Evolutionary conservation across 2,888 invertebrate genomes (phyloP).

Genomic region (Rhingia campestris): DNA sequence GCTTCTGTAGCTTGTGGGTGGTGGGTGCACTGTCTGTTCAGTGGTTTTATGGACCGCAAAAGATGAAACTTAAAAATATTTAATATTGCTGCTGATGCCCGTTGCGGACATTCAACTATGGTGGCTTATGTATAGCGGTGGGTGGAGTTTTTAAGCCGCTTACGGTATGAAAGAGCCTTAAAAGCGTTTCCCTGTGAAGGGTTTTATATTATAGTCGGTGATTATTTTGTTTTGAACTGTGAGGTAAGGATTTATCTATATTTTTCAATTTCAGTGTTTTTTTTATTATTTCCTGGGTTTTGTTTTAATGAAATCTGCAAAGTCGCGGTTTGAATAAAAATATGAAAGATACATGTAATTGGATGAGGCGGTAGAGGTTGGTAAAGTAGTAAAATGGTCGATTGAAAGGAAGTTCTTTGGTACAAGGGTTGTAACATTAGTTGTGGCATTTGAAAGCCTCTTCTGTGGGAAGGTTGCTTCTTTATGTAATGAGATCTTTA

Average conservation of each 20-base stretch:
- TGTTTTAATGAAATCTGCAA: slow-evolving; percentile 18
- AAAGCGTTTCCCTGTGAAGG: slow-evolving; percentile 32
- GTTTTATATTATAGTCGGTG: slow-evolving; percentile 36
- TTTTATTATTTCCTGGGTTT: no score
- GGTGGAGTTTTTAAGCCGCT: slow-evolving; percentile 62
- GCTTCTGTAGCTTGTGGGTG: slow-evolving; percentile 42
- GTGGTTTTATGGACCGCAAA: slow-evolving; percentile 60
- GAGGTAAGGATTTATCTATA: slow-evolving; percentile 13
- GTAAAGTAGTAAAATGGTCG: no score
- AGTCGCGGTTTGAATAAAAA: slow-evolving; percentile 19
- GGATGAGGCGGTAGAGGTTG: neutral
- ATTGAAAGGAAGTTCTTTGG: no score
- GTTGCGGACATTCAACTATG: slow-evolving; percentile 62
- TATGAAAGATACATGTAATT: neutral
- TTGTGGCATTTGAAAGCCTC: no score
- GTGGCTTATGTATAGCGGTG: neutral
- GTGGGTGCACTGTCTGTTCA: slow-evolving; percentile 44
- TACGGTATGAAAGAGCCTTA: slow-evolving; percentile 43
- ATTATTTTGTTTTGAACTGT: slow-evolving; percentile 29
- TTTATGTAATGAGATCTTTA: no score
- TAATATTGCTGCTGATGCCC: slow-evolving; percentile 46
- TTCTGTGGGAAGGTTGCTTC: no score
- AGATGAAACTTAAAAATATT: slow-evolving; percentile 69
- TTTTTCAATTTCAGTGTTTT: neutral
- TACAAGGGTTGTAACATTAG: no score